phyloP scores from a whole-genome alignment of 2,888 invertebrate species.

The Trissolcus brochymenae region DNA sequence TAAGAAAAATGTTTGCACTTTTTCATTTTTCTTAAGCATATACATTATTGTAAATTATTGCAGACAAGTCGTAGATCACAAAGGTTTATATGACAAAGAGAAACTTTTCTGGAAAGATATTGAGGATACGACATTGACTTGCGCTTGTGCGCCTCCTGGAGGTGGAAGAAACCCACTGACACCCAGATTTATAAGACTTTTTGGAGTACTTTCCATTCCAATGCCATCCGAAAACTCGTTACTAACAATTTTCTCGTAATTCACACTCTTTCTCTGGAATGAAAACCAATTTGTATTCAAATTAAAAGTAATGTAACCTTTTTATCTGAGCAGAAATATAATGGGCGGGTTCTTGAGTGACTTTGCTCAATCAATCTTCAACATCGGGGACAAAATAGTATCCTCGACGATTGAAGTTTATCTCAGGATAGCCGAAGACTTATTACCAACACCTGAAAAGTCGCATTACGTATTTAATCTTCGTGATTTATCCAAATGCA shows the following conservation, averaged over 20 bases:
- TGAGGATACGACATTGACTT: conserved; percentile 87
- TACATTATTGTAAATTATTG: background rate
- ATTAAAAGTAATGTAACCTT: no score
- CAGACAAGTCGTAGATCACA: conserved; percentile 86
- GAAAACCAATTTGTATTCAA: no score
- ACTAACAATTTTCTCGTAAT: conserved; percentile 82
- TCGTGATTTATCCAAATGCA: conserved; percentile 91
- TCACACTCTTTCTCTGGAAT: no score
- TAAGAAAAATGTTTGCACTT: background rate
- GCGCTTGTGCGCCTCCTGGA: conserved; percentile 93
- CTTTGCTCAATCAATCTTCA: conserved; percentile 84
- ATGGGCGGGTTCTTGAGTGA: conserved; percentile 86
- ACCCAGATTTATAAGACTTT: conserved; percentile 90
- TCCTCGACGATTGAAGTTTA: conserved; percentile 91
- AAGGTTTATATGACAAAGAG: conserved; percentile 91
- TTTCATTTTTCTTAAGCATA: background rate
- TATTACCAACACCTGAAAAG: conserved; percentile 93
- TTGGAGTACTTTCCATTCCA: conserved; percentile 90
- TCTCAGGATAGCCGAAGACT: conserved; percentile 84
- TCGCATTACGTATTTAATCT: conserved; percentile 96
- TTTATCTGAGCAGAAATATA: conserved; percentile 78
- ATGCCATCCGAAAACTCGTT: conserved; percentile 87
- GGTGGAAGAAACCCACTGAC: conserved; percentile 92
- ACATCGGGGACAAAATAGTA: conserved; percentile 84
- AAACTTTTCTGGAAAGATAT: conserved; percentile 93